Evolutionary conservation across 1,140 invertebrate species (phyloP).

Genomic region (Drosophila paulistorum): DNA sequence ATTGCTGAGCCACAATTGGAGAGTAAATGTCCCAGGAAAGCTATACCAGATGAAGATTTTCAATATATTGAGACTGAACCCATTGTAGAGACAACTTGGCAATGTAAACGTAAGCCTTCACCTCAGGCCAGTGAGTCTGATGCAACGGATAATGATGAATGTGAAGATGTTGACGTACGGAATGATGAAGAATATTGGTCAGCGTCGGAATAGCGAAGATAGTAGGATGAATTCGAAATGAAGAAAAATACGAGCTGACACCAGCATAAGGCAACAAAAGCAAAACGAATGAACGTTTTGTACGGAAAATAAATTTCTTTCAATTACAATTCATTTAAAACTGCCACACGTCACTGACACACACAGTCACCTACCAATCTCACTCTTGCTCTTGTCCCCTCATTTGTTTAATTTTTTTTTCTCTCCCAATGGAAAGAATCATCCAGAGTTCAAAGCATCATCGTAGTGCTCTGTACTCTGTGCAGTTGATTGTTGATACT

Average conservation of each 20-base stretch:
- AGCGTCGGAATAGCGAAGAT: neutral
- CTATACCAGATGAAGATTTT: neutral
- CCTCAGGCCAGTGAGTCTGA: no score
- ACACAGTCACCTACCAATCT: neutral
- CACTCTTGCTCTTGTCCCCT: neutral
- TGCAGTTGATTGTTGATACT: conserved; percentile 31
- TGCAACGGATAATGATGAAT: no score
- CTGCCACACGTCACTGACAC: conserved; percentile 60
- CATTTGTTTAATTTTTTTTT: neutral
- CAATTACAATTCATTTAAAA: conserved; percentile 78
- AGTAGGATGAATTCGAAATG: no score
- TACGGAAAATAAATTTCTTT: conserved; percentile 64
- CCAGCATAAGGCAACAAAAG: conserved; percentile 27
- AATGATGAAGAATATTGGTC: no score
- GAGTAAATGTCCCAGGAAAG: conserved; percentile 1
- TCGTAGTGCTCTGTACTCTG: conserved; percentile 28
- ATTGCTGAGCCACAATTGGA: conserved; percentile 29
- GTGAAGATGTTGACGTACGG: no score
- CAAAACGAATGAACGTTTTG: conserved; percentile 36
- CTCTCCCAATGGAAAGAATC: conserved; percentile 8
- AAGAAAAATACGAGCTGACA: neutral
- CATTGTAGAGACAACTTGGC: no score
- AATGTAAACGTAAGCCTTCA: no score
- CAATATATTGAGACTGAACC: no score
- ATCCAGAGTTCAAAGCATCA: conserved; percentile 55